phyloP scores from a whole-genome alignment of 2,113 vertebrate species.

The Cottus gobio region DNA sequence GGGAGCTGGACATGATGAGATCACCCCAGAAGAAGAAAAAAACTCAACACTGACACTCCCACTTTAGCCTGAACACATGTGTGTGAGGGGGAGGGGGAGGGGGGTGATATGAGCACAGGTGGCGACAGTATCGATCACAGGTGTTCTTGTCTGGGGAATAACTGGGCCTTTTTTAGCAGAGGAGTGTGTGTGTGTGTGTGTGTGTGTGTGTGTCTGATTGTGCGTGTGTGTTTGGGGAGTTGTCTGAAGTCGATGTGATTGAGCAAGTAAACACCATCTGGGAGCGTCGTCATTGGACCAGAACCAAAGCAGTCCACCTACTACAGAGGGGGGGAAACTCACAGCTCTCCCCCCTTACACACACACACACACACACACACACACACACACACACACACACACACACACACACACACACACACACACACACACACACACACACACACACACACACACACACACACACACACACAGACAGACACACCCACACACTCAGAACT shows the following conservation, averaged over 20 bases:
- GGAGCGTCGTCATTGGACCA: slow-evolving; percentile 65
- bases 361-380: too few species aligned
- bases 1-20: slow-evolving; percentile 66
- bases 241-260: slow-evolving; percentile 70
- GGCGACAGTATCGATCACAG: slow-evolving; percentile 69
- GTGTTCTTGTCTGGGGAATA: slow-evolving; percentile 67
- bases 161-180: slow-evolving; percentile 35
- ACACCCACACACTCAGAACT: background rate
- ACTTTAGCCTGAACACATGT: slow-evolving; percentile 56
- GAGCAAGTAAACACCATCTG: slow-evolving; percentile 81
- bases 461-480: too few species aligned
- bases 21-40: slow-evolving; percentile 57
- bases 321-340: slow-evolving; percentile 54
- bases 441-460: too few species aligned
- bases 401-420: slow-evolving; percentile 2
- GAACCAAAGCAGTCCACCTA: slow-evolving; percentile 58
- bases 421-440: background rate
- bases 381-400: too few species aligned
- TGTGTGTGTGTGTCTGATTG: slow-evolving; percentile 22
- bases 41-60: slow-evolving; percentile 47
- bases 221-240: slow-evolving; percentile 49
- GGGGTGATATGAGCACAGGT: slow-evolving; percentile 58
- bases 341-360: too few species aligned
- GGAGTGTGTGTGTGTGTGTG: slow-evolving; percentile 42
- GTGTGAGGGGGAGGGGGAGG: slow-evolving; percentile 18